A percentile compares a stretch with the other conserved stretches of the same genome.
phyloP scores from a whole-genome alignment of 2,113 vertebrate genomes.

The Phyllostomus discolor region DNA sequence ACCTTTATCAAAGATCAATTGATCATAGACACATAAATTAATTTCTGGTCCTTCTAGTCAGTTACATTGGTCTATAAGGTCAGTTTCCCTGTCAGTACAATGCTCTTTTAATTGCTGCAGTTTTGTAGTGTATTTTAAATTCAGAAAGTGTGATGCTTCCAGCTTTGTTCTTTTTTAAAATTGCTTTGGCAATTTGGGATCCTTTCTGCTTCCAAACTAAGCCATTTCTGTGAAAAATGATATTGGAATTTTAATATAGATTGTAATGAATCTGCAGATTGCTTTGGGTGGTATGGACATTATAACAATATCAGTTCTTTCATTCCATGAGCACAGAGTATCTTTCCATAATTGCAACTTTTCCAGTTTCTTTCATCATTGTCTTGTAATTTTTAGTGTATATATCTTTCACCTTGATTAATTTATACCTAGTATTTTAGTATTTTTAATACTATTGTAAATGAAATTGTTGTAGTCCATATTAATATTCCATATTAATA shows the following conservation, averaged over 20 bases:
- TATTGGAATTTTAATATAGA: neutral
- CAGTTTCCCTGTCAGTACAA: too few species aligned
- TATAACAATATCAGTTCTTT: neutral
- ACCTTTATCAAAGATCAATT: too few species aligned
- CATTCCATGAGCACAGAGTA: neutral
- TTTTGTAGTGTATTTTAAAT: too few species aligned
- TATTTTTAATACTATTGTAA: neutral
- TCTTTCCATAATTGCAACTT: too few species aligned
- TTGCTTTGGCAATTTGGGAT: neutral
- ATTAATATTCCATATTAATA: neutral
- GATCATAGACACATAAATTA: too few species aligned
- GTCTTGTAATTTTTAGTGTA: too few species aligned
- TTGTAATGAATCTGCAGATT: neutral
- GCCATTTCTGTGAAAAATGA: too few species aligned
- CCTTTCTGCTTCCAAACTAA: neutral
- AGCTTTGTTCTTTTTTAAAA: neutral
- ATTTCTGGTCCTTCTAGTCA: too few species aligned
- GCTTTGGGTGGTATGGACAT: neutral
- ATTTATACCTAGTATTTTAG: neutral
- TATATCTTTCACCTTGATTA: neutral
- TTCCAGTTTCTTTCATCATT: too few species aligned
- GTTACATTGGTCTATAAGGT: too few species aligned
- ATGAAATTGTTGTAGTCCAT: neutral
- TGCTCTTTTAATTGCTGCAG: too few species aligned
- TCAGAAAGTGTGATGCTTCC: too few species aligned